Base-by-base conservation (phyloP, 2,797 vertebrate species). In the Helostoma temminkii region DNA sequence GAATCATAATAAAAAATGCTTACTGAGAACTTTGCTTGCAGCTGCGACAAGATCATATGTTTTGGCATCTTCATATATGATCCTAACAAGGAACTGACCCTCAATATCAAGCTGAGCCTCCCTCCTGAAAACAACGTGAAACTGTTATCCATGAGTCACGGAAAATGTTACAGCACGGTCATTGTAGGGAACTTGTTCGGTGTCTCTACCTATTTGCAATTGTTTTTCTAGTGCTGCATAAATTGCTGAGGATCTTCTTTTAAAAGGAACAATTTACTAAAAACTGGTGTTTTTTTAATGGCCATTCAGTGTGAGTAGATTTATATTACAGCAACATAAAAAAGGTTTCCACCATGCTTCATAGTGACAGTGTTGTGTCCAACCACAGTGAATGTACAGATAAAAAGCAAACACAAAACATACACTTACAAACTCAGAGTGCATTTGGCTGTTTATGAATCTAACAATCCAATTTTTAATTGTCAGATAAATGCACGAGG, bases 21-120 rank as follows among this genome's bases (percentile, higher is more conserved):
- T 94, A 99, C 98, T 98, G 76, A 99, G 96, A 63, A 99, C 98
- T 94, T 99, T 99, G 92, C 97, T 98, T 69, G 98, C 98, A 68
- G 98, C 97, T 63, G 96, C 94, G 63, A 99, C 97, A 11, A 99
- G 93, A 79, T 99, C 98, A 2, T 99, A 99, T 0, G 98, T 99
- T 95, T 99, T 99, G 62, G 95, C 93, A 87, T 99, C 98, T 82
- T 99, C 98, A 0, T 99, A 99, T 85, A 99, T 99, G 88, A 99
- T 98, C 92, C 98, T 95, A 74, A 99, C 98, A 28, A 99, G 95
- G 89, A 99, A 99, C 72, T 99, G 98, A 59, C 98, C 98, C 88
- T 99, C 98, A 76, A 99, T 97, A 86, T 99, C 98, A 65, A 99
- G 93, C 74, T 99, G 98, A 14, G 98, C 98, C 88, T 99, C 98